These are phyloP conservation scores for Natrix natrix DNA, from an alignment of 2,797 vertebrate genomes.

Conservation along the genomic window DNA sequence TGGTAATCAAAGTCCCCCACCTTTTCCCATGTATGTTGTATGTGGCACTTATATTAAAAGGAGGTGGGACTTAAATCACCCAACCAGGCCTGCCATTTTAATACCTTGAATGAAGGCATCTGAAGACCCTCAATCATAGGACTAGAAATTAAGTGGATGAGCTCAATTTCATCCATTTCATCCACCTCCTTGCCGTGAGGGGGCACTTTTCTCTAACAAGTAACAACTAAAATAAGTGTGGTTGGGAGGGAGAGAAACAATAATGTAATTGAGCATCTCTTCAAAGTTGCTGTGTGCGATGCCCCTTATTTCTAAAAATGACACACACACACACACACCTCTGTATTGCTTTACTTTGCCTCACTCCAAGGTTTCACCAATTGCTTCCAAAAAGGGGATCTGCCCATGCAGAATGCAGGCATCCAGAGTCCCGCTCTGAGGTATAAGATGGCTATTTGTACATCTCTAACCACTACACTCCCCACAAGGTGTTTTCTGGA, in stretches of 20 bases:
- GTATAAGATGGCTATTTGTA: background rate
- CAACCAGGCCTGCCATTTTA: background rate
- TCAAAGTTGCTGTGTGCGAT: background rate
- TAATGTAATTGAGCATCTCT: background rate
- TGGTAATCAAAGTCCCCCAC: background rate
- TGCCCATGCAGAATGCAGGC: background rate
- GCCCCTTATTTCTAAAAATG: background rate
- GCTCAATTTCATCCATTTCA: background rate
- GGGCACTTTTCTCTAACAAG: background rate
- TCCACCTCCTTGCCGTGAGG: background rate
- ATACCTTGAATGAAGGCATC: background rate
- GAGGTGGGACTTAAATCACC: background rate
- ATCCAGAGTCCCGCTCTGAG: background rate
- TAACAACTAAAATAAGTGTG: no score
- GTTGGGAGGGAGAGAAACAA: background rate
- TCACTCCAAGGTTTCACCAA: background rate
- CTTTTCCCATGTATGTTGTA: background rate
- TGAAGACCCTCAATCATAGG: background rate
- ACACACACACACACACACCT: background rate
- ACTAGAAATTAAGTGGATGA: background rate
- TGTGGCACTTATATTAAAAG: background rate
- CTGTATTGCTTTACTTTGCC: background rate
- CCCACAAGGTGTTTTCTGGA: background rate
- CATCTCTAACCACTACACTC: background rate
- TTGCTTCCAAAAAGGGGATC: background rate